Base-by-base conservation (phyloP, 2,113 vertebrate species). In the Nothobranchius furzeri region DNA sequence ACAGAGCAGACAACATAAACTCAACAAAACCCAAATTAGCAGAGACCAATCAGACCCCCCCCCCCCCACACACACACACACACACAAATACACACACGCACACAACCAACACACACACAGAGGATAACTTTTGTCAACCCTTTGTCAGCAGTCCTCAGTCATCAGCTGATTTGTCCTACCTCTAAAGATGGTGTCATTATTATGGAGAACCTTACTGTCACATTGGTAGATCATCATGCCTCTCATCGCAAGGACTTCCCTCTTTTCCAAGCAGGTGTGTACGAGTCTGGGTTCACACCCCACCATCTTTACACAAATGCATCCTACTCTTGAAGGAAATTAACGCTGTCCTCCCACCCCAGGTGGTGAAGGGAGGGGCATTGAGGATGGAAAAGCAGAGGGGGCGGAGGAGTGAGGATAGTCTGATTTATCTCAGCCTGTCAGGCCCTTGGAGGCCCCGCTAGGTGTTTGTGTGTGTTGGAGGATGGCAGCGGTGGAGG, bases 371-470 rank as follows among this genome's bases (percentile, higher is more conserved):
- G 91, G 90, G 90, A 40, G 91, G 87, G 85, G 88, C 91, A 82
- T 90, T 64, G 88, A 89, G 90, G 86, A 91, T 82, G 85, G 84
- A 79, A 84, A 84, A 4, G 30, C 30, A 30, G 30, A 45, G 66
- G 76, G 85, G 85, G 90, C 89, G 87, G 91, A 92, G 90, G 91
- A 88, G 91, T 89, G 90, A 84, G 71, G 84, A 83, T 70, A 89
- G 77, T 85, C 92, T 95, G 94, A 96, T 96, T 96, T 95, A 95
- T 95, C 93, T 93, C 85, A 89, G 91, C 84, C 92, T 95, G 93
- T 95, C 93, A 92, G 91, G 91, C 85, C 88, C 93, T 93, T 91
- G 82, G 93, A 94, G 93, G 88, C 93, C 92, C 91, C 75, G 78
- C 68, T 76, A 89, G 81, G 76, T 85, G 81, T 83, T 68, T 85